Base-by-base conservation (phyloP, 2,888 invertebrate genomes). In the Branchinecta sandiegonensis region DNA sequence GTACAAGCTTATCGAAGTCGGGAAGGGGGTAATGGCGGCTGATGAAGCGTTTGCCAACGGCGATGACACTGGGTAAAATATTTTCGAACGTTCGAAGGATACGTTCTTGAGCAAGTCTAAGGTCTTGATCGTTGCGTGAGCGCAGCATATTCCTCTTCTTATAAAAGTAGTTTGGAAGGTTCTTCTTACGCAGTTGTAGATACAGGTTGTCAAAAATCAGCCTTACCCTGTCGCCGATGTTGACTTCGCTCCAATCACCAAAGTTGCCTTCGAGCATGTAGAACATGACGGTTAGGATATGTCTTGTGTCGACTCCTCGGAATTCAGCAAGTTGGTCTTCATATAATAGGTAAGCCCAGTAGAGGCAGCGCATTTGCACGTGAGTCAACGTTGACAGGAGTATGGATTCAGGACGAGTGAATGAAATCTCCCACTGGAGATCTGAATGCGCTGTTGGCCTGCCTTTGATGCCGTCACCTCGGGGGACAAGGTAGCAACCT, bases 401-500 rank as follows among this genome's bases (percentile, higher is more conserved):
- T 75, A 84, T 87, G 46, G 85, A 81, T 76, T 90, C 89, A 0
- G 87, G 89, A 68, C 85, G 84, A 0, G 89, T 88, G 75, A 89
- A 90, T 63, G 83, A 82, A 4, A 90, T 80, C 76, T 85, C 86
- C 90, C 90, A 91, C 76, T 90, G 88, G 23, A 89, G 78, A 70
- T 84, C 82, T 66, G 83, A 82, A 48, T 84, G 81, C 0, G 81
- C 79, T 76, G 86, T 87, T 17, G 78, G 76, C 3, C 83, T 82
- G 68, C 82, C 80, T 74, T 85, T 86, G 8, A 84, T 82, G 65
- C 84, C 80, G 76, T 83, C 86, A 9, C 88, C 87, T 71, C 85
- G 79, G 0, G 90, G 90, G 12, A 88, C 81, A 46, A 88, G 77
- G 71, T 86, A 82, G 73, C 86, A 88, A 2, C 87, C 86, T 67